phyloP scores from a whole-genome alignment of 2,113 vertebrate species.

The Amazona vittata region DNA sequence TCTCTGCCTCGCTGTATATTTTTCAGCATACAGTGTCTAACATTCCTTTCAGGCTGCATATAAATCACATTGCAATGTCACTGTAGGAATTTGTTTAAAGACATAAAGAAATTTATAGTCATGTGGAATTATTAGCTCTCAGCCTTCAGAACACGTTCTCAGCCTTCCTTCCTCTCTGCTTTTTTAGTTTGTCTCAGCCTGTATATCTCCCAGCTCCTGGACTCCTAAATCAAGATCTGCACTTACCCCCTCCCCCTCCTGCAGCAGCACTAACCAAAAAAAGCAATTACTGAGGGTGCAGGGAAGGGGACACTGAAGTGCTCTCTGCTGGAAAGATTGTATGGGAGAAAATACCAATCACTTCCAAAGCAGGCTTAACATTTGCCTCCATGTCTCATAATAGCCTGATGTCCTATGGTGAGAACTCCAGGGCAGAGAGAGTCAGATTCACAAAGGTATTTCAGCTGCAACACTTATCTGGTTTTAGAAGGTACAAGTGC shows the following conservation, averaged over 20 bases:
- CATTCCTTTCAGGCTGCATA: background rate
- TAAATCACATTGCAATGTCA: slow-evolving; percentile 35
- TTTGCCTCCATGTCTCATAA: background rate
- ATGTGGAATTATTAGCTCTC: background rate
- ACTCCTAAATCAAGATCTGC: background rate
- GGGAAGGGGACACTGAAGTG: background rate
- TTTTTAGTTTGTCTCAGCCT: background rate
- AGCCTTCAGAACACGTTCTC: background rate
- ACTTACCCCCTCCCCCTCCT: background rate
- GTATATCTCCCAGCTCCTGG: background rate
- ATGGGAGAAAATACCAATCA: background rate
- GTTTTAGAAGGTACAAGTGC: background rate
- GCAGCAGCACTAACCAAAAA: background rate
- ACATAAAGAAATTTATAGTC: slow-evolving; percentile 10
- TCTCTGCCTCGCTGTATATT: background rate
- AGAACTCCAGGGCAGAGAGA: background rate
- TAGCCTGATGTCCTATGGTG: background rate
- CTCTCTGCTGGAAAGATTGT: background rate
- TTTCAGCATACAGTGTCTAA: background rate
- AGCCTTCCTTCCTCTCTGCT: slow-evolving; percentile 1
- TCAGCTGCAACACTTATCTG: background rate
- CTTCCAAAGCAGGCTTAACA: background rate
- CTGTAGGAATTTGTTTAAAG: slow-evolving; percentile 55
- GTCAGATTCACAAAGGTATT: background rate
- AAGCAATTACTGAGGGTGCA: background rate